phyloP scores from a whole-genome alignment of 2,797 vertebrate species.

The Onychomys torridus region DNA sequence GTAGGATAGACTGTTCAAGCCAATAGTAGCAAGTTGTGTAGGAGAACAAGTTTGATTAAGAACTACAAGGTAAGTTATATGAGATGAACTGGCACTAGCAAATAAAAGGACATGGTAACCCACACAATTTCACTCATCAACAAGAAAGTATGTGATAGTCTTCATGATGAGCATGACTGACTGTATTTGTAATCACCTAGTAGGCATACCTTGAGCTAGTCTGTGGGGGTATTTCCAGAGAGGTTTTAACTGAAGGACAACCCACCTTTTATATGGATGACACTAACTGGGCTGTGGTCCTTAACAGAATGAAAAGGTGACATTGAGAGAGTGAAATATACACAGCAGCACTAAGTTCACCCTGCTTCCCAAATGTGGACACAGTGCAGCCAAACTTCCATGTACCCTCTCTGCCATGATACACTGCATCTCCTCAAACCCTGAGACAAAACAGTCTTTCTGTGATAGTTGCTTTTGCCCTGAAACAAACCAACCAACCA shows the following conservation, averaged over 20 bases:
- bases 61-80: not conserved
- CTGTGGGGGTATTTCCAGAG: not conserved
- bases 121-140: not conserved
- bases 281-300: not conserved
- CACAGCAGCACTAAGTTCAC: too few relatives aligned
- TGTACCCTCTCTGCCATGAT: too few relatives aligned
- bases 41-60: not conserved
- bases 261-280: not conserved
- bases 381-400: not conserved
- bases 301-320: not conserved
- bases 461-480: not conserved
- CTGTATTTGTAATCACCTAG: not conserved
- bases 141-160: not conserved
- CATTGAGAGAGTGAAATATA: not conserved
- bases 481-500: not conserved
- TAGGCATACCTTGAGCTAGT: not conserved
- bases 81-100: not conserved
- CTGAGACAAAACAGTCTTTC: not conserved
- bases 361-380: not conserved
- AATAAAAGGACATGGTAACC: not conserved
- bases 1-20: not conserved
- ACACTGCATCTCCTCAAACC: too few relatives aligned
- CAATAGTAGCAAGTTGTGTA: not conserved
- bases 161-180: not conserved
- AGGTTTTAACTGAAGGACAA: not conserved